These are phyloP conservation scores for Procavia capensis DNA, from an alignment of 2,113 vertebrate genomes.

Conservation along the genomic window DNA sequence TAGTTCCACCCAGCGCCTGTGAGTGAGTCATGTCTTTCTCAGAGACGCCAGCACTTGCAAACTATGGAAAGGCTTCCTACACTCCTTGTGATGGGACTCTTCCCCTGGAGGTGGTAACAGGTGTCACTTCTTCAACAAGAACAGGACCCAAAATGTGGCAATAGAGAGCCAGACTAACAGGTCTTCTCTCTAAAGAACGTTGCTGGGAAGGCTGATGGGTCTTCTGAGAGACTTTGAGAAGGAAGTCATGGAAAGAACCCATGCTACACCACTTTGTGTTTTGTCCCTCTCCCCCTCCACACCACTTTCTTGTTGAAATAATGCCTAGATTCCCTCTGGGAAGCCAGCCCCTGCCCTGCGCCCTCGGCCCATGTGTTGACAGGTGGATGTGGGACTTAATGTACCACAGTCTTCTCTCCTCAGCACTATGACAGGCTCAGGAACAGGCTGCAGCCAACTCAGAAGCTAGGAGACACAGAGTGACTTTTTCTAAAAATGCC, in stretches of 20 bases:
- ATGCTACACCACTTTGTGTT: neutral
- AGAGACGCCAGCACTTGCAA: too few species aligned
- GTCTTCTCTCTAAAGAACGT: neutral
- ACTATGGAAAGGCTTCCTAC: too few species aligned
- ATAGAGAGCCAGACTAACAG: neutral
- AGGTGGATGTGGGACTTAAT: neutral
- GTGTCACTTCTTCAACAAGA: too few species aligned
- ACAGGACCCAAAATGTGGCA: neutral
- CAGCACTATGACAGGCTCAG: neutral
- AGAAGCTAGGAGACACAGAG: neutral
- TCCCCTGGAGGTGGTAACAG: too few species aligned
- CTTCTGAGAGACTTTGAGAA: constrained; percentile 29
- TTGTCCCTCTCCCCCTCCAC: neutral
- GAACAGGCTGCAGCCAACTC: neutral
- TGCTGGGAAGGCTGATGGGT: neutral
- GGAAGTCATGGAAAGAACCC: neutral
- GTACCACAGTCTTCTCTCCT: neutral
- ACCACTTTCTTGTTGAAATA: neutral
- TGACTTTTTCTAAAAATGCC: neutral
- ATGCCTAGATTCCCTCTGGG: neutral
- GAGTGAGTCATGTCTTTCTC: too few species aligned
- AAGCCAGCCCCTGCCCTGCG: neutral
- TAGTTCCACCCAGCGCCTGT: too few species aligned
- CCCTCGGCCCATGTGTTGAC: neutral
- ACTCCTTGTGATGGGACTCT: too few species aligned